Evolutionary conservation across 2,888 invertebrate species (phyloP).

Genomic region (Macaria notata): DNA sequence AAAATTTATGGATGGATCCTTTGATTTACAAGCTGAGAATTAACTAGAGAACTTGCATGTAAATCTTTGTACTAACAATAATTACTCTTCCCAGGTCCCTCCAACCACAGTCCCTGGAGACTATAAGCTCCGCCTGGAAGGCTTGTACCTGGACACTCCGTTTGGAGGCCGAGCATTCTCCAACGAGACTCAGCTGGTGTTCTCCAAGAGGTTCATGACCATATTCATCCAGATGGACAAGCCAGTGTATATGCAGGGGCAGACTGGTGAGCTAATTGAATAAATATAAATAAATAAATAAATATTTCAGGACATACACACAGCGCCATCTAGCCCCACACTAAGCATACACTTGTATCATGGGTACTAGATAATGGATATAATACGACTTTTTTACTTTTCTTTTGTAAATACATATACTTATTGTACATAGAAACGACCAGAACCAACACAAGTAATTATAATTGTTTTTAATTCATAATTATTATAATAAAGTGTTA

Average conservation of each 20-base stretch:
- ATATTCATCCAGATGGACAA: conserved; percentile 97
- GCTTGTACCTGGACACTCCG: conserved; percentile 88
- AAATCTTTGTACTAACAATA: not conserved
- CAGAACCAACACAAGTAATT: no score
- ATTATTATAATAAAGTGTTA: not conserved
- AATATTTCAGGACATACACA: not conserved
- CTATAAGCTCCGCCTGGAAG: conserved; percentile 93
- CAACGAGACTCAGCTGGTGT: conserved; percentile 92
- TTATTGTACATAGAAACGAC: no score
- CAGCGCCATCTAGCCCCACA: no score
- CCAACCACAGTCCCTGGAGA: conserved; percentile 91
- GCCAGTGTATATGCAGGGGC: conserved; percentile 96
- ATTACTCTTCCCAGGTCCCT: conserved; percentile 83
- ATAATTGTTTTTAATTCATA: not conserved
- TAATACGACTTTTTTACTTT: no score
- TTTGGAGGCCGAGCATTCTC: conserved; percentile 94
- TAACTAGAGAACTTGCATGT: no score
- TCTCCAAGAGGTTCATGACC: conserved; percentile 95
- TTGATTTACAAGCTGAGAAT: no score
- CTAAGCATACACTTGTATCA: no score
- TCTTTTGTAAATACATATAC: no score
- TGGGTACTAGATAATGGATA: no score
- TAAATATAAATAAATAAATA: not conserved
- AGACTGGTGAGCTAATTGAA: conserved; percentile 82
- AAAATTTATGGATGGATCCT: no score